Base-by-base conservation (phyloP, 2,797 vertebrate genomes). In the Psittacula echo region DNA sequence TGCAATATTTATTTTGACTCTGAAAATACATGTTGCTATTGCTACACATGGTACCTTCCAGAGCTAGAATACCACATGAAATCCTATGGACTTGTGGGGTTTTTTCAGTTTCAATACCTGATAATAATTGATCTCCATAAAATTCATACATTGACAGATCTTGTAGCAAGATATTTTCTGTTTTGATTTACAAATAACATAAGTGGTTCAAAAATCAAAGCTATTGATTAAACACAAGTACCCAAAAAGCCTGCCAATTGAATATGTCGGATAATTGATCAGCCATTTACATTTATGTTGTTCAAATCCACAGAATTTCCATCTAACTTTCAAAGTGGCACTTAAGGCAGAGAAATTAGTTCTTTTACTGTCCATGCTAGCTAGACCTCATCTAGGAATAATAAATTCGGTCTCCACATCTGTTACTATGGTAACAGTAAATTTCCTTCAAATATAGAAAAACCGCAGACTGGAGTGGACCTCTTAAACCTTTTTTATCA, bases 361-460 rank as follows among this genome's bases (percentile, higher is more conserved):
- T 79, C 14, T 77, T 87, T 67, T 39, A 44, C 27, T 90, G 61
- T 39, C 60, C 45, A 9, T 60, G 23, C 29, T 83, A 71, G 61
- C 60, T 56, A 62, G 65, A 45, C 42, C 45, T 1, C 39, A 71
- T 67, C 60, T 64, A 88, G 60, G 41, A 93, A 92, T 70, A 85
- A 84, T 66, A 73, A 85, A 73, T 78, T 88, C 50, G 20, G 13
- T 37, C 51, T 87, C 48, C 27, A 45, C 3, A 1, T n/a, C 68
- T 39, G 90, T 96, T 89, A 85, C 92, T 89, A 90, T 83, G 53
- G 84, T 53, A 94, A 93, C 92, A 71, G 47, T 90, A 93, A 73
- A 87, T 93, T 93, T 56, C 32, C 23, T 62, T 89, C 75, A 80
- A 91, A 76, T 77, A 64, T 48, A 83, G 27, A 83, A 85, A 89